Evolutionary conservation across 2,888 invertebrate genomes (phyloP), one percentile per base, ranked within the genome.

Genomic region (Cheilosia variabilis): DNA sequence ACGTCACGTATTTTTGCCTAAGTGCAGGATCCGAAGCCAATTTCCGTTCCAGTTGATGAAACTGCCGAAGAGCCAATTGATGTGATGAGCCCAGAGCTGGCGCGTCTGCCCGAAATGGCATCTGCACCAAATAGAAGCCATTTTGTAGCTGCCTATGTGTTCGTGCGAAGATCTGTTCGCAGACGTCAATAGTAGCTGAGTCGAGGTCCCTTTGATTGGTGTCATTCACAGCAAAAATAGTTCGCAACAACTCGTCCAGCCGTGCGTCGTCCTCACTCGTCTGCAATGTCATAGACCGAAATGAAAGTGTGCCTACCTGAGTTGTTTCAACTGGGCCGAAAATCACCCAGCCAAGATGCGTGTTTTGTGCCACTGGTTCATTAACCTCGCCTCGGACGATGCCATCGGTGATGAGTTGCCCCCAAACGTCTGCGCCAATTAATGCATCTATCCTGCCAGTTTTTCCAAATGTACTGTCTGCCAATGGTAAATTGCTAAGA

Each of bases 391-490:
- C 47, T 22, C 47, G 47, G 15, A 24, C 13, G 13, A 52, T 52
- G 22, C 52, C 52, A 52, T 52, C 52, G 0, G 24, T 52, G 52
- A 52, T 52, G 9, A 24, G 52, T 15, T 55, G 55, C 9, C 58
- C 58, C 41, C 37, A 58, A 22, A 22, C 15, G 22, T 41, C 37
- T 22, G 41, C 37, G 22, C 22, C 37, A 55, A 55, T 34, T 15
- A 19, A 13, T 62, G 15, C 43, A 62, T 62, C 17, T 24, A 81
- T 72, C 15, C 22, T 53, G 27, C 86, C 87, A 34, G 88, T 75
- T 13, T 87, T 72, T 4, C 88, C 89, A 65, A 87, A 87, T 5
- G 24, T 24, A 24, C 24, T 24, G 24, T 24, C 24, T 4, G 24
- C 24, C 24, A 24, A 24, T 24, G 24, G 24, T 24, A 24, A 24